Conservation (phyloP, 1,140 invertebrate genomes). For the Coptotermes formosanus region DNA sequence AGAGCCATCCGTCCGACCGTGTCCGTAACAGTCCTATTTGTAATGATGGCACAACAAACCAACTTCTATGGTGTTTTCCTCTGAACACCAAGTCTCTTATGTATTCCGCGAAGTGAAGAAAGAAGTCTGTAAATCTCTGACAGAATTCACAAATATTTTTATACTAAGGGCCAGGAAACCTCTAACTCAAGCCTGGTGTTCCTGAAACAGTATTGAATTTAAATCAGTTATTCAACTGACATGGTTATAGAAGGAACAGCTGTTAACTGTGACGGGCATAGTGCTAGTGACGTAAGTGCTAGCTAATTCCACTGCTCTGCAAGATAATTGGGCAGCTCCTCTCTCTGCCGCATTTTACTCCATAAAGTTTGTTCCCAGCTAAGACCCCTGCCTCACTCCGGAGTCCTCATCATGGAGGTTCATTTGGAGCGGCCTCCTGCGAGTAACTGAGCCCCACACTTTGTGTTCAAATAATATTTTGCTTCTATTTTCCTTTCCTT, state of each 20-base stretch:
- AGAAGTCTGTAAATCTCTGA: no score
- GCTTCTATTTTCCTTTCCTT: no score
- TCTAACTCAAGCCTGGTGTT: no score
- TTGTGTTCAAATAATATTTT: no score
- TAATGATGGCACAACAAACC: no score
- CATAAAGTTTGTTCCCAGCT: slow-evolving; percentile 11
- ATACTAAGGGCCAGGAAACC: no score
- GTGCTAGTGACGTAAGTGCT: background rate
- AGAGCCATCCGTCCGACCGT: no score
- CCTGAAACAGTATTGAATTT: background rate
- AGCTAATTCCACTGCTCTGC: background rate
- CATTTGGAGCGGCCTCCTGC: background rate
- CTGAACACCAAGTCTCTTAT: no score
- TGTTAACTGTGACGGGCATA: background rate
- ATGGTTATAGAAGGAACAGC: background rate
- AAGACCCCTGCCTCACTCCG: background rate
- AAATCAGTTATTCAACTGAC: background rate
- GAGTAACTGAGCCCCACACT: background rate
- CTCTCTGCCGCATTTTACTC: background rate
- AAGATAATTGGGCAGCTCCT: slow-evolving; percentile 14
- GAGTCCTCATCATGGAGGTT: background rate
- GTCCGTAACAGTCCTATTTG: no score
- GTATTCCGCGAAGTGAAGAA: no score
- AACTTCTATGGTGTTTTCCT: no score
- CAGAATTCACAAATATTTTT: no score